Conservation (phyloP, 1,140 invertebrate genomes). For the Sycophaga agraensis region DNA sequence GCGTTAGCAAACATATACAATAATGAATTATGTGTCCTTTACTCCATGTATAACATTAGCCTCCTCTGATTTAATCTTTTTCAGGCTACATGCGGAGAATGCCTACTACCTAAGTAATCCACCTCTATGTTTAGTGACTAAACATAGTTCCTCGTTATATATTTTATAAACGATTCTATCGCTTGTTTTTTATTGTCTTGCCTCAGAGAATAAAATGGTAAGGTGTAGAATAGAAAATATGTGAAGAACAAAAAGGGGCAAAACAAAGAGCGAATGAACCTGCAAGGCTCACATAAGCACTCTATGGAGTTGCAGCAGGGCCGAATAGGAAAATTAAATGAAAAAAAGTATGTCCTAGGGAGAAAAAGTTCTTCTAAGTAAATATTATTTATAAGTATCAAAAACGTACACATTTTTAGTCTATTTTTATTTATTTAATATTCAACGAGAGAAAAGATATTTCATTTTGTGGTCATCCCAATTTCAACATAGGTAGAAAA, state of each 20-base stretch:
- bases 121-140: constrained; percentile 18
- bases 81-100: constrained; percentile 7
- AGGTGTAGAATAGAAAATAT: not conserved
- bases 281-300: too few species aligned
- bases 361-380: not conserved
- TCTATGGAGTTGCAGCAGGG: not conserved
- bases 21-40: not conserved
- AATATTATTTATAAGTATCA: constrained; percentile 24
- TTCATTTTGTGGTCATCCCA: not conserved
- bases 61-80: constrained; percentile 13
- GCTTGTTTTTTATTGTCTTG: constrained; percentile 1
- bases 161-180: constrained; percentile 18
- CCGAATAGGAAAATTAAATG: constrained; percentile 2
- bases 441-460: not conserved
- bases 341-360: not conserved
- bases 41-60: not conserved
- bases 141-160: constrained; percentile 24
- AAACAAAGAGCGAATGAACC: not conserved
- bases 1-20: too few species aligned
- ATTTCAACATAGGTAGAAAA: constrained; percentile 10
- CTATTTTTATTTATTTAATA: constrained; percentile 32
- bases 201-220: not conserved
- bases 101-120: constrained; percentile 4
- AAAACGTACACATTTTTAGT: constrained; percentile 16
- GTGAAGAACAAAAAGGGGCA: not conserved